Evolutionary conservation across 2,113 vertebrate genomes (phyloP), one percentile per base, ranked within the genome.

Genomic region (Engystomops pustulosus): DNA sequence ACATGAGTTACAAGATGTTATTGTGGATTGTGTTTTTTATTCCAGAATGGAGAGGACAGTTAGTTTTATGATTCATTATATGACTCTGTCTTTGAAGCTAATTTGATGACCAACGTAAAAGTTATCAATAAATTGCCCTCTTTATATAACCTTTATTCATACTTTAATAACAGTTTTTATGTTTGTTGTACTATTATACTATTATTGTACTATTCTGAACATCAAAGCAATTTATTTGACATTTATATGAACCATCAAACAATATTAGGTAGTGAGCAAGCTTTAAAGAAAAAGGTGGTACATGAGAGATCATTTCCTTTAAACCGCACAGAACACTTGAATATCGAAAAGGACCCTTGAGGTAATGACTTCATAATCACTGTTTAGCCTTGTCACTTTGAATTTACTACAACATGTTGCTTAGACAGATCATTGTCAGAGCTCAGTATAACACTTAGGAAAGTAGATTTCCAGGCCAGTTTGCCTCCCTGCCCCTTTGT

Each of bases 161-260:
- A 67, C 51, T 51, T 74, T 27, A 68, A 60, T 49, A 51, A 41
- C 58, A 20, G 60, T 49, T 34, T 55, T 53, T 14, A 81, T 83
- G 86, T 80, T 85, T 34, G 68, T 44, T 78, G 75, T 87, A 82
- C 25, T 32, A 86, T 90, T 86, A n/a, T n/a, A n/a, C n/a, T n/a
- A n/a, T n/a, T n/a, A 71, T 44, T 78, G 75, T 87, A 82, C 25
- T 32, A 86, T 90, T 86, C 82, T 4, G 86, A 86, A 89, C 87
- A 88, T 86, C 86, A 90, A 90, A 88, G 85, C 15, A 69, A 70
- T 74, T 60, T 87, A 55, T 87, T 88, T 67, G 32, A 44, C 14
- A 14, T 85, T 70, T 45, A 80, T 41, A 87, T 60, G 67, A 86
- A 58, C 80, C 86, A 86, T 70, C 86, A 69, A 89, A 89, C 36